Evolutionary conservation across 2,888 invertebrate species (phyloP).

Genomic region (Drosophila vallismaia): DNA sequence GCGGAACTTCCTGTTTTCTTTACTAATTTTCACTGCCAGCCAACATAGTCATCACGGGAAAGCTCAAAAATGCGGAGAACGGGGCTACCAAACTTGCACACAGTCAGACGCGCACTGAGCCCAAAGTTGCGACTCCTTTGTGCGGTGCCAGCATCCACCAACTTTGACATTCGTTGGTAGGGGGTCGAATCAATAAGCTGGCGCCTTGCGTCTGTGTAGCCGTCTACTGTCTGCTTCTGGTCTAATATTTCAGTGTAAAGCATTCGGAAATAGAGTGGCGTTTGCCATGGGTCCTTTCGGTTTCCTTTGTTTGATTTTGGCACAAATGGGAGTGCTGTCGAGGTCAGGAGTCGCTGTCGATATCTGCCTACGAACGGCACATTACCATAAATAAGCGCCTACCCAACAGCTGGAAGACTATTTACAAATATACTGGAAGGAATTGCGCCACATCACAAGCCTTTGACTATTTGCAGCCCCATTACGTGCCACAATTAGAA

Average conservation of each 20-base stretch:
- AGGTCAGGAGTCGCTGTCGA: constrained; percentile 34
- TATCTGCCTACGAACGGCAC: constrained; percentile 8
- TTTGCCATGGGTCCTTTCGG: constrained; percentile 58
- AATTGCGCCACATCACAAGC: constrained; percentile 33
- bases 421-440: constrained; percentile 24
- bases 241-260: constrained; percentile 68
- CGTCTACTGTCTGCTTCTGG: constrained; percentile 77
- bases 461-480: constrained; percentile 46
- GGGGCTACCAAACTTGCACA: constrained; percentile 61
- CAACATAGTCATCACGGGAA: constrained; percentile 38
- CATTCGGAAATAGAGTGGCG: constrained; percentile 57
- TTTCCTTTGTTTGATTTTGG: constrained; percentile 67
- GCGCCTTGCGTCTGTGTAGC: constrained; percentile 77
- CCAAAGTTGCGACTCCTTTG: constrained; percentile 24
- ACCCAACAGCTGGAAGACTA: constrained; percentile 17
- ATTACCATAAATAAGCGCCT: constrained; percentile 33
- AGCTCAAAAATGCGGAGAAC: not conserved
- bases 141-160: constrained; percentile 61
- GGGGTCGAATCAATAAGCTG: constrained; percentile 71
- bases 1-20: constrained; percentile 3
- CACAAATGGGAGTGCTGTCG: constrained; percentile 22
- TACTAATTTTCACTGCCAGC: constrained; percentile 21
- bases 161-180: constrained; percentile 42
- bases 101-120: constrained; percentile 78
- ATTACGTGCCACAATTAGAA: constrained; percentile 53